Evolutionary conservation across 2,888 invertebrate genomes (phyloP), one percentile per base, ranked within the genome.

Genomic region (Diogma glabrata): DNA sequence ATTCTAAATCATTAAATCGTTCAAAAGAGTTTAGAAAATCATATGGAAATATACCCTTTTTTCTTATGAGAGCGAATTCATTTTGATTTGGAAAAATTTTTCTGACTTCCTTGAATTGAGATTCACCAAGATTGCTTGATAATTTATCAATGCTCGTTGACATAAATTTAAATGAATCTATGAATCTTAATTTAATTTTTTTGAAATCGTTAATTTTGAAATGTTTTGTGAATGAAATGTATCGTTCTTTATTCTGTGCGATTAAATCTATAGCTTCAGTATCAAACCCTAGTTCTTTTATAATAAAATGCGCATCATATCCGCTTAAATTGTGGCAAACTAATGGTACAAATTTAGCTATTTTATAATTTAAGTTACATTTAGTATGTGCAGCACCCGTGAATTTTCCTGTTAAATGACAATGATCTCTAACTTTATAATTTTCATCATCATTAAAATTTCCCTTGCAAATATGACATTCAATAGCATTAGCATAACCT

Each of bases 261-360:
- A 47, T 63, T 60, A 8, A 59, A 51, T 16, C 55, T 38, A 16
- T 60, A 50, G 19, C 54, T 50, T n/a, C 59, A 52, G 6, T 59
- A 55, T 43, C 43, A 20, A 43, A 52, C 49, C 46, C 49, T 56
- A 56, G 26, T 57, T 59, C 10, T 63, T 55, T 36, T 58, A 64
- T 57, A 28, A 63, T 59, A 12, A 62, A 59, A 56, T 64, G 62
- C 4, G 58, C 53, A 56, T 62, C 61, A 49, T 62, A 63, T 22
- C 60, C 55, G 38, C 52, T 54, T 5, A 63, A 49, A 48, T 60
- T 60, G 52, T 62, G 58, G 33, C 61, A 50, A 40, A 60, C 51
- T 20, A 61, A 43, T 9, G 60, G 59, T 5, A 57, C 47, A 40
- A 53, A 54, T 49, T 51, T 53, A 3, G 56, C 6, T 28, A 52